These are phyloP conservation scores for Leptinotarsa defecta DNA, from an alignment of 1,140 invertebrate genomes.

Conservation along the genomic window DNA sequence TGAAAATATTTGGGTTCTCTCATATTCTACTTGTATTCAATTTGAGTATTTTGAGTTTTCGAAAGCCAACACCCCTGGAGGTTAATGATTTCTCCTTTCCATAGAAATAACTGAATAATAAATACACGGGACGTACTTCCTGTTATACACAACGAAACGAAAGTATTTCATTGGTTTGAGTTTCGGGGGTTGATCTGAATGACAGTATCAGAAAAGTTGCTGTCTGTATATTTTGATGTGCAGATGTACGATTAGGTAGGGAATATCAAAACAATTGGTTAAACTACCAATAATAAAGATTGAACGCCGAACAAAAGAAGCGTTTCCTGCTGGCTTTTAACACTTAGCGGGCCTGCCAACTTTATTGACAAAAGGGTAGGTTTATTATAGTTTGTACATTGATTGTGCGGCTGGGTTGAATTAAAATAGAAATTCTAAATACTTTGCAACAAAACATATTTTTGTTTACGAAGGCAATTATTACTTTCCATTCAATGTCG, in stretches of 20 bases:
- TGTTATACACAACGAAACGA: background rate
- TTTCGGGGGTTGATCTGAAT: constrained; percentile 4
- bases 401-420: constrained; percentile 1
- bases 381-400: constrained; percentile 15
- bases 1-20: no score
- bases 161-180: background rate
- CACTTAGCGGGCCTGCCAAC: background rate
- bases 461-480: no score
- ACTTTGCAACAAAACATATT: no score
- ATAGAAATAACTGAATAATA: background rate
- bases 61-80: no score
- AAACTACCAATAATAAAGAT: constrained; percentile 16
- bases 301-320: constrained; percentile 1
- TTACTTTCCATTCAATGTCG: no score
- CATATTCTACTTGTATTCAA: no score
- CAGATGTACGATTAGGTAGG: constrained; percentile 14
- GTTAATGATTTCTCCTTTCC: no score
- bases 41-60: no score
- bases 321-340: constrained; percentile 10
- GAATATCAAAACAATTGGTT: constrained; percentile 19
- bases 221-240: constrained; percentile 12
- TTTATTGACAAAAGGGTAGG: background rate
- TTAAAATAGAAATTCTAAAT: background rate
- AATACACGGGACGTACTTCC: background rate
- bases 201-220: constrained; percentile 16